Conservation (phyloP, 2,888 invertebrate species). For the Synanthedon formicaeformis region DNA sequence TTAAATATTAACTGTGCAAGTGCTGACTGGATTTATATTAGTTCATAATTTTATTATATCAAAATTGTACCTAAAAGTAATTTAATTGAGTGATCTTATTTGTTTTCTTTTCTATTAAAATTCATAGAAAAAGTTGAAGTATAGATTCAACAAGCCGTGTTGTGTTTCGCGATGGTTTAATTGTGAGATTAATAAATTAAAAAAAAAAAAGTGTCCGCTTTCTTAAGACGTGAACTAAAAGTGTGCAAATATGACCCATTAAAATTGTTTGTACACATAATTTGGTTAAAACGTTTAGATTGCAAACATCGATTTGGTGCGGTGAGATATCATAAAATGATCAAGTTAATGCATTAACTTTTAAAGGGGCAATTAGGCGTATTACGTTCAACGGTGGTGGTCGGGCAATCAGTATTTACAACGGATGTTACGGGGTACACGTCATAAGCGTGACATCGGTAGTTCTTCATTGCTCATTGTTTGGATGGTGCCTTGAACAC, state of each 20-base stretch:
- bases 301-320: slow-evolving; percentile 28
- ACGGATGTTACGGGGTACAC: slow-evolving; percentile 38
- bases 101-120: no score
- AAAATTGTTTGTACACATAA: slow-evolving; percentile 13
- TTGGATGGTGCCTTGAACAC: slow-evolving; percentile 51
- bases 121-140: no score
- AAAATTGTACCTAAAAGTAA: no score
- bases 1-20: no score
- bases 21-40: no score
- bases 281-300: slow-evolving; percentile 33
- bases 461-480: slow-evolving; percentile 59
- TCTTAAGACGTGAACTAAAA: no score
- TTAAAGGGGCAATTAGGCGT: slow-evolving; percentile 60
- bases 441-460: slow-evolving; percentile 49
- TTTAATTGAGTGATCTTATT: no score
- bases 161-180: no score
- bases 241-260: background rate
- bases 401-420: slow-evolving; percentile 58
- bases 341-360: slow-evolving; percentile 59
- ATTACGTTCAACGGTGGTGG: slow-evolving; percentile 44
- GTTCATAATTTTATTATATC: no score
- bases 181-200: no score
- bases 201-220: no score
- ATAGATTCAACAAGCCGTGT: no score
- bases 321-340: slow-evolving; percentile 41